phyloP scores from a whole-genome alignment of 2,113 vertebrate genomes.

The Stomatorhinus ivindoensis region DNA sequence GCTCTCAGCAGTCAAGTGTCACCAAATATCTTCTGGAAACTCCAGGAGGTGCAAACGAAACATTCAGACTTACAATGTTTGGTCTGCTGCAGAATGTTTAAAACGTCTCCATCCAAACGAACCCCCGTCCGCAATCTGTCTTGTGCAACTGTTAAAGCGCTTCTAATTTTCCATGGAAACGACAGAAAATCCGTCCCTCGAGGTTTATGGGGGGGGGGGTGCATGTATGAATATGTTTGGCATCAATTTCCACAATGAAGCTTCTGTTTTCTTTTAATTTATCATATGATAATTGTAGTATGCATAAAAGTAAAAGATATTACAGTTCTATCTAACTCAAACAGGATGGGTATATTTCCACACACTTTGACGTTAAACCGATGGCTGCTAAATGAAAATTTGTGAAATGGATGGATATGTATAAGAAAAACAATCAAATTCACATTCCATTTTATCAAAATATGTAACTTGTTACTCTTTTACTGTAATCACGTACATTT shows the following conservation, averaged over 20 bases:
- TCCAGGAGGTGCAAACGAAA: background rate
- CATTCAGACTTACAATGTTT: background rate
- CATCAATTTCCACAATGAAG: background rate
- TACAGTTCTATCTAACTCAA: background rate
- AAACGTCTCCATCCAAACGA: background rate
- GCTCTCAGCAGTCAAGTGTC: background rate
- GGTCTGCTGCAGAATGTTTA: background rate
- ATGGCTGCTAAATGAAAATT: background rate
- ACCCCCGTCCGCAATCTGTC: background rate
- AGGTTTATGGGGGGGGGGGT: slow-evolving; percentile 23
- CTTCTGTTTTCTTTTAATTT: background rate
- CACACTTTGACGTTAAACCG: background rate
- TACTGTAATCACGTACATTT: background rate
- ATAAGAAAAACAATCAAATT: background rate
- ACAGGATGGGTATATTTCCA: background rate
- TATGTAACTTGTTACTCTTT: background rate
- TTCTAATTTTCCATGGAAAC: slow-evolving; percentile 34
- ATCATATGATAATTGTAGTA: background rate
- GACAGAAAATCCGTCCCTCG: slow-evolving; percentile 37
- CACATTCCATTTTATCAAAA: background rate
- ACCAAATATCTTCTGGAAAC: background rate
- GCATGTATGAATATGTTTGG: background rate
- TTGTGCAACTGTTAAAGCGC: slow-evolving; percentile 27
- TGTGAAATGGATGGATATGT: background rate
- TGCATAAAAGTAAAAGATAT: background rate